Evolutionary conservation across 2,797 vertebrate species (phyloP).

Genomic region (Enteromius anoplus): DNA sequence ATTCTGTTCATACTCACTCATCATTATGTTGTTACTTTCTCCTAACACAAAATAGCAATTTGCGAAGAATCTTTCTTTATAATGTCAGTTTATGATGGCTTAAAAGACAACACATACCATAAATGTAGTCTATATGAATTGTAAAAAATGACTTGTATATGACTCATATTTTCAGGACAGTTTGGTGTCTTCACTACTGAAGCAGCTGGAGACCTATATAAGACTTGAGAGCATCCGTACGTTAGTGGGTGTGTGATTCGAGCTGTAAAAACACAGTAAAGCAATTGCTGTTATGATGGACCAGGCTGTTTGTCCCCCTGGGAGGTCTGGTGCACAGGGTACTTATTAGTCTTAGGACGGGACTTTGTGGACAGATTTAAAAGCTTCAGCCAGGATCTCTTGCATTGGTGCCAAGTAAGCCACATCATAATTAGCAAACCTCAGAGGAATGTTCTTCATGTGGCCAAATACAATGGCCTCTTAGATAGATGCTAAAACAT

Average conservation of each 20-base stretch:
- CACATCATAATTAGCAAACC: slow-evolving; percentile 82
- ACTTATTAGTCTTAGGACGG: slow-evolving; percentile 77
- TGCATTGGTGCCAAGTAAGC: slow-evolving; percentile 83
- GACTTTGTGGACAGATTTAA: slow-evolving; percentile 81
- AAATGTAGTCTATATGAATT: not conserved
- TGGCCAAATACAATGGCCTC: slow-evolving; percentile 77
- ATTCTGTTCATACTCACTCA: not conserved
- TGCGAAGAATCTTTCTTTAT: not conserved
- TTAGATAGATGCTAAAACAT: slow-evolving; percentile 76
- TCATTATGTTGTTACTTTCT: not conserved
- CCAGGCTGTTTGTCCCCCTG: slow-evolving; percentile 67
- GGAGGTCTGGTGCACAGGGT: slow-evolving; percentile 78
- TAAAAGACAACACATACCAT: not conserved
- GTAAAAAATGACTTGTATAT: not conserved
- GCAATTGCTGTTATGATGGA: slow-evolving; percentile 63
- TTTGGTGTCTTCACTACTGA: slow-evolving; percentile 26
- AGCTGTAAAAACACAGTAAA: slow-evolving; percentile 30
- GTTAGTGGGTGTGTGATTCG: not conserved
- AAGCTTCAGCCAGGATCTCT: slow-evolving; percentile 81
- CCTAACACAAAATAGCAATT: not conserved
- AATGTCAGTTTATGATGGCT: not conserved
- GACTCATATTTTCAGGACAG: not conserved
- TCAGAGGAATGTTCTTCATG: slow-evolving; percentile 83
- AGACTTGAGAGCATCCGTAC: slow-evolving; percentile 56
- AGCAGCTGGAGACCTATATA: slow-evolving; percentile 15